Conservation (phyloP, 2,113 vertebrate genomes). For the Amphiprion percula region DNA sequence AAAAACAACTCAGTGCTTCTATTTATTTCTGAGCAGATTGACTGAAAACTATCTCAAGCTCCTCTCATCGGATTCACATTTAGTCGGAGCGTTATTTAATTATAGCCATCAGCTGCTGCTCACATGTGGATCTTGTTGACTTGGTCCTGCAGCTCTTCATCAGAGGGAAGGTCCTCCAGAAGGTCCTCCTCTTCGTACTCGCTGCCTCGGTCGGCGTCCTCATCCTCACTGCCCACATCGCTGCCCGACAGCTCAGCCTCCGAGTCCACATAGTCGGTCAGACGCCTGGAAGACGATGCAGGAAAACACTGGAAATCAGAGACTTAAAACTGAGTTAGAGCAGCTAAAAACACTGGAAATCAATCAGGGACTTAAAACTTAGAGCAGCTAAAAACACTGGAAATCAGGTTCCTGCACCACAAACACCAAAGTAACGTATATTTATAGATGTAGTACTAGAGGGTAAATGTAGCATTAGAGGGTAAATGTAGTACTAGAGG, state of each 20-base stretch:
- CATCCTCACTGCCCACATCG: constrained; percentile 92
- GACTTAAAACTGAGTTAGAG: not conserved
- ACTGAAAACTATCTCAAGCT: not conserved
- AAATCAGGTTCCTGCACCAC: too few relatives aligned
- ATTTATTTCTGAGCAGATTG: too few relatives aligned
- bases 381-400: too few relatives aligned
- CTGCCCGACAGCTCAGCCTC: constrained; percentile 97
- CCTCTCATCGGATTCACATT: too few relatives aligned
- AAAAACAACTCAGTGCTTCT: not conserved
- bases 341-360: too few relatives aligned
- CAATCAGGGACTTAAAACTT: too few relatives aligned
- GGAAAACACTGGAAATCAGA: not conserved
- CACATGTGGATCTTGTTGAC: constrained; percentile 98
- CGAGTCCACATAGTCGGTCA: constrained; percentile 92
- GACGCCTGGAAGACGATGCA: constrained; percentile 75
- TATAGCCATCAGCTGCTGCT: constrained; percentile 64
- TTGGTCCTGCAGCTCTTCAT: constrained; percentile 92
- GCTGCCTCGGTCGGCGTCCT: constrained; percentile 87
- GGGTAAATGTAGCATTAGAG: too few relatives aligned
- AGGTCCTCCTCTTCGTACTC: constrained; percentile 95
- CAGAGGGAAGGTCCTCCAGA: constrained; percentile 93
- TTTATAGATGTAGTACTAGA: too few relatives aligned
- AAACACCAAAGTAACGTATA: too few relatives aligned
- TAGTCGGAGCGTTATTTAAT: too few relatives aligned
- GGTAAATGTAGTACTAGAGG: too few relatives aligned